These are phyloP conservation scores for Gouania willdenowi DNA, from an alignment of 2,797 vertebrate species.

Conservation along the genomic window DNA sequence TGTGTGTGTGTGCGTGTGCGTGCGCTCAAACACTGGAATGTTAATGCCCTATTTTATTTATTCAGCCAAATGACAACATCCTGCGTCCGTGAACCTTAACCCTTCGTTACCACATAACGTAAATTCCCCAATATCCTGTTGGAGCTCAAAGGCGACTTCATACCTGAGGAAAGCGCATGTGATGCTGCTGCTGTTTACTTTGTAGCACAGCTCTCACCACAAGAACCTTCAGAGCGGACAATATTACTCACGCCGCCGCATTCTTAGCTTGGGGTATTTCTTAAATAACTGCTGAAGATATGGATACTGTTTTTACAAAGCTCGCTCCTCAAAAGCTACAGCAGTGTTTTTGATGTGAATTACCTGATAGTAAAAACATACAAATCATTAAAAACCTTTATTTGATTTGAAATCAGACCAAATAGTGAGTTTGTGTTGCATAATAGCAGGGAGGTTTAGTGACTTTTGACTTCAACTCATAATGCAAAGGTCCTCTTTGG, in stretches of 20 bases:
- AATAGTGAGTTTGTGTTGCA: too few relatives aligned
- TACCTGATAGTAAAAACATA: too few relatives aligned
- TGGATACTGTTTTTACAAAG: too few relatives aligned
- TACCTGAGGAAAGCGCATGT: slow-evolving; percentile 17
- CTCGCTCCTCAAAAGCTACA: too few relatives aligned
- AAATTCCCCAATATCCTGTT: slow-evolving; percentile 54
- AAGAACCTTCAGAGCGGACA: slow-evolving; percentile 6
- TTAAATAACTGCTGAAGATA: not conserved
- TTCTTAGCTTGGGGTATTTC: not conserved
- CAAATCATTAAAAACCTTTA: too few relatives aligned
- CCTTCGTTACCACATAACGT: slow-evolving; percentile 45
- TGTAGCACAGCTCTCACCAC: slow-evolving; percentile 14
- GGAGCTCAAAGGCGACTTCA: slow-evolving; percentile 20
- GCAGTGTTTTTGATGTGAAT: too few relatives aligned
- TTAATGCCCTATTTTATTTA: slow-evolving; percentile 30
- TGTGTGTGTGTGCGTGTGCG: too few relatives aligned
- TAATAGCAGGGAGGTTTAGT: too few relatives aligned
- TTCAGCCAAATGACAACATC: slow-evolving; percentile 54
- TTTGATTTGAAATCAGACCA: too few relatives aligned
- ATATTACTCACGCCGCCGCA: slow-evolving; percentile 14
- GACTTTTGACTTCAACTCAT: too few relatives aligned
- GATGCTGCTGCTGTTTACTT: slow-evolving; percentile 7
- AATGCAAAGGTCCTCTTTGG: too few relatives aligned
- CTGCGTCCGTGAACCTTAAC: slow-evolving; percentile 35
- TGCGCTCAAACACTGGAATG: not conserved